These are phyloP conservation scores for Oconnorella tubifera DNA, from an alignment of 2,888 invertebrate genomes.

Conservation along the genomic window DNA sequence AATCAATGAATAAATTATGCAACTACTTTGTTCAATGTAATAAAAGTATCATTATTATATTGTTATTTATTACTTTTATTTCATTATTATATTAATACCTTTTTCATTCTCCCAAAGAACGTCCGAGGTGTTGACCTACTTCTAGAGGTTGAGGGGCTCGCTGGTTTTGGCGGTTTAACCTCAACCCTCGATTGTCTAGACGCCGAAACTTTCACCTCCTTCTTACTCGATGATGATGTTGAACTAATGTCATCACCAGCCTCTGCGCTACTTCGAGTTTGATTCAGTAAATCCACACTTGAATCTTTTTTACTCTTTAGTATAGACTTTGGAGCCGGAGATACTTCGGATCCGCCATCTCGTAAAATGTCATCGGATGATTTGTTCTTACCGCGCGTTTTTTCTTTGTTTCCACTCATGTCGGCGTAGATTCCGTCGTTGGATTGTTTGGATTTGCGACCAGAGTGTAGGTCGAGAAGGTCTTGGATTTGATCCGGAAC, in stretches of 20 bases:
- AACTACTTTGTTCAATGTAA: no score
- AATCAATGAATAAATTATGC: no score
- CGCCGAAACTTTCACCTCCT: neutral
- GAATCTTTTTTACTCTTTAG: neutral
- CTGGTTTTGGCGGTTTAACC: neutral
- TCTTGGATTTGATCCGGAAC: slow-evolving; percentile 17
- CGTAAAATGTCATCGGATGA: neutral
- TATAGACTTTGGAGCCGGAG: neutral
- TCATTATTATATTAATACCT: slow-evolving; percentile 2
- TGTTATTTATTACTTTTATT: no score
- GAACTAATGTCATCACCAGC: neutral
- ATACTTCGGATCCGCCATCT: no score
- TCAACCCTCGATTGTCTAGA: neutral
- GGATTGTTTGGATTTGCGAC: neutral
- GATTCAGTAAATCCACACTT: neutral
- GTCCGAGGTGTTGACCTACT: neutral
- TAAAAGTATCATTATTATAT: no score
- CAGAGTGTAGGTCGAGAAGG: slow-evolving; percentile 6
- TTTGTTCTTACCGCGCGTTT: neutral
- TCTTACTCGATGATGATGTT: neutral
- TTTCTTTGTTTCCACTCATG: neutral
- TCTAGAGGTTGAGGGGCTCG: neutral
- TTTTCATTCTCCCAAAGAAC: neutral
- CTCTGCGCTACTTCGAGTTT: neutral
- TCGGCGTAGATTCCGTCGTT: neutral